phyloP scores from a whole-genome alignment of 2,888 invertebrate species.

The Papilio elwesi region DNA sequence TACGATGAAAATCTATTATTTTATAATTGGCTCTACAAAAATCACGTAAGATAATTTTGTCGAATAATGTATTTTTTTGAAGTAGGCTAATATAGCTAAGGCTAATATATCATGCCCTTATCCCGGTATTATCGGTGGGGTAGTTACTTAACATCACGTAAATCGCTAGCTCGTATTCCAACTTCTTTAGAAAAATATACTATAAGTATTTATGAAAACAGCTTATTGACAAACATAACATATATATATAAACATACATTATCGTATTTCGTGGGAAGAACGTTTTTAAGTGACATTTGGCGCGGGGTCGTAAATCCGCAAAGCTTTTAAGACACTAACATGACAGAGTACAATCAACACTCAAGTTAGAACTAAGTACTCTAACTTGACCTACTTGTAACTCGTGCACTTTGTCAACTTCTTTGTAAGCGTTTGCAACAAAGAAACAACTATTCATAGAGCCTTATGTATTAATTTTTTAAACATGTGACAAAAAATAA shows the following conservation, averaged over 20 bases:
- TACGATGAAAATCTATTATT: no score
- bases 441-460: neutral
- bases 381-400: conserved; percentile 22
- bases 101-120: no score
- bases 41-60: no score
- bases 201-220: no score
- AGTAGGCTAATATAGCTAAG: no score
- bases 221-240: no score
- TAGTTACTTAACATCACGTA: no score
- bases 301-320: conserved; percentile 9
- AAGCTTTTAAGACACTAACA: conserved; percentile 16
- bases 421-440: conserved; percentile 9
- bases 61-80: no score
- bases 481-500: neutral
- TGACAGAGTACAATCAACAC: conserved; percentile 4
- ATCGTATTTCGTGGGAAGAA: neutral
- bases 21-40: no score
- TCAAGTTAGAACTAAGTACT: conserved; percentile 25
- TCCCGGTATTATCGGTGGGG: no score
- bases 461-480: neutral
- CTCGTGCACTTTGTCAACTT: conserved; percentile 14
- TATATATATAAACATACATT: neutral
- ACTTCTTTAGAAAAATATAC: no score
- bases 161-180: no score
- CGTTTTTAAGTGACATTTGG: neutral